Percentiles rank a stretch among this genome's conserved stretches.
Conservation (phyloP, 2,888 invertebrate species). For the Drosophila flavopinicola region DNA sequence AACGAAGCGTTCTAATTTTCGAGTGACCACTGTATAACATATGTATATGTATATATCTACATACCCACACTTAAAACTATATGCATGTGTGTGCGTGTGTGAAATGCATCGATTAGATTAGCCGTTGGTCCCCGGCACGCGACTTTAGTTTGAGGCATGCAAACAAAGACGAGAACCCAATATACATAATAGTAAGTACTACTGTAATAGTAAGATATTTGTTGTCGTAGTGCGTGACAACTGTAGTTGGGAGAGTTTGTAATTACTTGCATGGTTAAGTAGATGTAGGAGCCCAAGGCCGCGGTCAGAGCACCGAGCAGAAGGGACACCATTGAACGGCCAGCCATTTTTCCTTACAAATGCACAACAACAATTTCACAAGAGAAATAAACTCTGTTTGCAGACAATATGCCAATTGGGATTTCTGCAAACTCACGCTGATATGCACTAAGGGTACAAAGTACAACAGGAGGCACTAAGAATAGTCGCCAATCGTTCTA, state of each 20-base stretch:
- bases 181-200: too few relatives aligned
- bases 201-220: constrained; percentile 1
- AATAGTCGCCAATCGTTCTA: constrained; percentile 14
- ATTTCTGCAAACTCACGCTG: constrained; percentile 68
- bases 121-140: constrained; percentile 1
- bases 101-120: constrained; percentile 24
- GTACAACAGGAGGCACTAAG: constrained; percentile 36
- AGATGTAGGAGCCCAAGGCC: constrained; percentile 81
- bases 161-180: constrained; percentile 4
- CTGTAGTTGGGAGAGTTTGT: constrained; percentile 18
- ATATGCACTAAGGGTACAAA: constrained; percentile 60
- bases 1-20: neutral
- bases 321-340: constrained; percentile 76
- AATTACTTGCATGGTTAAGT: constrained; percentile 82
- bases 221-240: constrained; percentile 6
- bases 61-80: neutral
- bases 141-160: constrained; percentile 17
- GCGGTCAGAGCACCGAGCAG: constrained; percentile 80
- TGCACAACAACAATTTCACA: constrained; percentile 54
- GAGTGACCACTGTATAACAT: constrained; percentile 1
- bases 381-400: constrained; percentile 1
- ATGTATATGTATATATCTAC: neutral
- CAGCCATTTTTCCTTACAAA: constrained; percentile 52
- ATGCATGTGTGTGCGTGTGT: constrained; percentile 24
- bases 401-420: constrained; percentile 24